Base-by-base conservation (phyloP, 1,140 invertebrate species). In the Saccostrea glomerata region DNA sequence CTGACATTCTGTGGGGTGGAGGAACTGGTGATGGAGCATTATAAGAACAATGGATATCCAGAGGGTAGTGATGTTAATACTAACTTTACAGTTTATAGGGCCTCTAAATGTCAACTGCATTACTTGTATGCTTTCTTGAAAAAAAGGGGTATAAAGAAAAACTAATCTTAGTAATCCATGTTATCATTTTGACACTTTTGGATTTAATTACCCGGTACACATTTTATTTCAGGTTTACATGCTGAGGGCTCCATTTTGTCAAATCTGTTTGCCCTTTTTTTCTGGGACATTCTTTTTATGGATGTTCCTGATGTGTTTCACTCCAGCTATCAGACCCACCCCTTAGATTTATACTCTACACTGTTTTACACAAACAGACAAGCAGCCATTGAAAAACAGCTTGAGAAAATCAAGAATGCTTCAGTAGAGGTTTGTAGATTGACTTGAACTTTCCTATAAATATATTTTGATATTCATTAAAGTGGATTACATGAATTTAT, bases 271-370 rank as follows among this genome's bases (percentile, higher is more conserved):
- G 95, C 94, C n/a, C 92, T 97, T 1, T 94, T 97, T 2, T 97
- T 97, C 93, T 98, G 97, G 97, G 96, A 98, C 85, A 96, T 97
- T 15, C 96, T 98, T 58, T 98, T 97, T 92, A 93, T 95, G 86
- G 91, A 95, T 36, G 93, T 97, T 66, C 95, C 96, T 13, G 97
- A 97, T 92, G 95, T 96, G 7, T 98, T 97, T 93, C 94, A 97
- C 9, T 96, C 95, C 13, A 92, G 92, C 0, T 97, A 96, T 93
- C 97, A 98, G 94, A 92, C 95, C 17, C 95, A 95, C 9, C 97
- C 97, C 0, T 93, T 97, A 2, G 97, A 98, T 95, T 92, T 98
- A 58, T 96, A 96, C 91, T 96, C 96, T 1, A 92, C 93, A 20
- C 92, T 96, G 23, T 98, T 98, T 94, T 97, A 97, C 89, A 66